Evolutionary conservation across 2,888 invertebrate genomes (phyloP).

Genomic region (Vandiemenella viatica): DNA sequence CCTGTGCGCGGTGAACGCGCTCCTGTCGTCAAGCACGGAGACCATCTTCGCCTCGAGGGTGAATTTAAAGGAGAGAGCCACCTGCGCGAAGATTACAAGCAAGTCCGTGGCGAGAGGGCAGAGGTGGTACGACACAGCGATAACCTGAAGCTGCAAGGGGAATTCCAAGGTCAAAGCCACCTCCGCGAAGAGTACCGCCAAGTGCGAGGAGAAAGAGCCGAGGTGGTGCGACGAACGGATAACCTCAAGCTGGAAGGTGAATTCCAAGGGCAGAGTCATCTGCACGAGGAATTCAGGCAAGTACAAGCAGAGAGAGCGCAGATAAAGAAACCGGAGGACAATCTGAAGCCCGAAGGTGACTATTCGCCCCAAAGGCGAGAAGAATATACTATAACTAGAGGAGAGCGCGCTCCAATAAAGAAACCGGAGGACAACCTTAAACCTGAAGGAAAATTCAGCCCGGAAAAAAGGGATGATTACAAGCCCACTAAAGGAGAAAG

Average conservation of each 20-base stretch:
- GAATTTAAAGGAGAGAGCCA: slow-evolving; percentile 29
- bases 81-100: slow-evolving; percentile 26
- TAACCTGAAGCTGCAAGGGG: slow-evolving; percentile 19
- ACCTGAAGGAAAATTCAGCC: slow-evolving; percentile 35
- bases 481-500: slow-evolving; percentile 16
- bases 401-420: slow-evolving; percentile 10
- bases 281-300: slow-evolving; percentile 23
- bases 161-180: slow-evolving; percentile 26
- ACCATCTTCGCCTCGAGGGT: slow-evolving; percentile 56
- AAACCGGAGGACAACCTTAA: slow-evolving; percentile 31
- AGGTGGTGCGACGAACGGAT: slow-evolving; percentile 45
- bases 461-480: slow-evolving; percentile 30
- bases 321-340: slow-evolving; percentile 46
- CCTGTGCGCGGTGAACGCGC: slow-evolving; percentile 38
- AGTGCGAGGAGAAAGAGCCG: slow-evolving; percentile 28
- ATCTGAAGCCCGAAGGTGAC: slow-evolving; percentile 27
- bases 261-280: slow-evolving; percentile 38
- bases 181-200: slow-evolving; percentile 19
- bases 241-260: slow-evolving; percentile 49
- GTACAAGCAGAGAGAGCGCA: slow-evolving; percentile 38
- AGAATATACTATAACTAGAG: neutral
- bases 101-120: slow-evolving; percentile 24
- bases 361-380: slow-evolving; percentile 16
- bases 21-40: slow-evolving; percentile 36
- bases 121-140: slow-evolving; percentile 22